phyloP scores from a whole-genome alignment of 2,113 vertebrate genomes.

The Morone chrysops region DNA sequence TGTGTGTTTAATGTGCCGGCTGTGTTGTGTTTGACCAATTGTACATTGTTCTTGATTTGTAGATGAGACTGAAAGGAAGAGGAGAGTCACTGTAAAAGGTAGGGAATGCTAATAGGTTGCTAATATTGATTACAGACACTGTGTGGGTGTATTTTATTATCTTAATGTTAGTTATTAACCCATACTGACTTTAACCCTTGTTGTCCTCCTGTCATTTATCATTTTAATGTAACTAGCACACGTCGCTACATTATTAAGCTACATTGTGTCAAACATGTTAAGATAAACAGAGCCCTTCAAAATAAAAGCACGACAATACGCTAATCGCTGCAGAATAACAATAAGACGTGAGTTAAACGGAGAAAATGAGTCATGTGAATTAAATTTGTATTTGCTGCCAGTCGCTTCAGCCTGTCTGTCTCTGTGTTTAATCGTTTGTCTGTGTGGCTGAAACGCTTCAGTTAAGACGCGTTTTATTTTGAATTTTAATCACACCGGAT shows the following conservation, averaged over 20 bases:
- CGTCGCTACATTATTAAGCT: background rate
- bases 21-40: background rate
- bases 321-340: accelerated
- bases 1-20: background rate
- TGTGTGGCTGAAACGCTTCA: background rate
- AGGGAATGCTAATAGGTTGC: conserved; percentile 15
- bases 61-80: conserved; percentile 76
- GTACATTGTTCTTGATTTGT: conserved; percentile 55
- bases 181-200: background rate
- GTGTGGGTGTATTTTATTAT: too few relatives aligned
- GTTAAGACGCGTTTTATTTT: background rate
- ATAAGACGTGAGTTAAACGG: accelerated
- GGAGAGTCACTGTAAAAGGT: conserved; percentile 72
- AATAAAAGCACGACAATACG: conserved; percentile 26
- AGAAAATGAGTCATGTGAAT: accelerated
- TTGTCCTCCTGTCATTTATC: background rate
- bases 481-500: conserved; percentile 31
- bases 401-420: background rate
- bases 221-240: background rate
- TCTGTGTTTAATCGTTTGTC: background rate
- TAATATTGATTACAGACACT: background rate
- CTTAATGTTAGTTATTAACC: accelerated
- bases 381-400: accelerated
- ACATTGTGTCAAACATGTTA: background rate
- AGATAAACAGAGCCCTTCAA: conserved; percentile 42